Percentiles rank a stretch among this genome's conserved stretches.
These are phyloP conservation scores for Clytia hemisphaerica DNA, from an alignment of 30 jellyfish, hydroid and myxozoan genomes.

Conservation along the genomic window DNA sequence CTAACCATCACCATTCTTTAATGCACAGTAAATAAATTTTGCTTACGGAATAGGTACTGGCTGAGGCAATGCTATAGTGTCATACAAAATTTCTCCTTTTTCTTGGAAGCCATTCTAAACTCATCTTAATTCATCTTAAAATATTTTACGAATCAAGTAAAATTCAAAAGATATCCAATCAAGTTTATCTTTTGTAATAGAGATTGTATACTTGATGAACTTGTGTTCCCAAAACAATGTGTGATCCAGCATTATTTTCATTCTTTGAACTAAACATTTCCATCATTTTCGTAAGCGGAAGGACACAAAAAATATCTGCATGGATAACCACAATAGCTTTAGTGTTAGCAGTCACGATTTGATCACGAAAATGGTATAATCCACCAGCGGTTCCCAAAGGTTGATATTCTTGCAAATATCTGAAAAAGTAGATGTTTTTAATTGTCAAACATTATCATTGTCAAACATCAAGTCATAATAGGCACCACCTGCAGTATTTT, in stretches of 20 bases:
- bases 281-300: slow-evolving; percentile 70
- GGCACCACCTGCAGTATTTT: no score
- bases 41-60: not conserved
- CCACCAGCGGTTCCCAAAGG: slow-evolving; percentile 99
- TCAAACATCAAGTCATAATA: no score
- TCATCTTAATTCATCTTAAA: no score
- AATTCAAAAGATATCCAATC: no score
- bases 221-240: slow-evolving; percentile 74
- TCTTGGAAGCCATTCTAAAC: no score
- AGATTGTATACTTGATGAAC: slow-evolving; percentile 22
- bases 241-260: slow-evolving; percentile 37
- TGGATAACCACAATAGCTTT: slow-evolving; percentile 79
- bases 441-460: no score
- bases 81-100: no score
- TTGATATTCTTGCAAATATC: slow-evolving; percentile 83
- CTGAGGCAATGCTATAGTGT: no score
- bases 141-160: no score
- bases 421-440: slow-evolving; percentile 15
- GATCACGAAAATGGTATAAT: slow-evolving; percentile 86
- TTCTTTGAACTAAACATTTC: slow-evolving; percentile 39
- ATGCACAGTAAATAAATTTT: not conserved
- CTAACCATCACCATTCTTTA: no score
- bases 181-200: no score
- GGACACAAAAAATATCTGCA: slow-evolving; percentile 83
- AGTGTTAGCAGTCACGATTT: slow-evolving; percentile 50